Conservation (phyloP, 2,888 invertebrate genomes). For the Timema podura region DNA sequence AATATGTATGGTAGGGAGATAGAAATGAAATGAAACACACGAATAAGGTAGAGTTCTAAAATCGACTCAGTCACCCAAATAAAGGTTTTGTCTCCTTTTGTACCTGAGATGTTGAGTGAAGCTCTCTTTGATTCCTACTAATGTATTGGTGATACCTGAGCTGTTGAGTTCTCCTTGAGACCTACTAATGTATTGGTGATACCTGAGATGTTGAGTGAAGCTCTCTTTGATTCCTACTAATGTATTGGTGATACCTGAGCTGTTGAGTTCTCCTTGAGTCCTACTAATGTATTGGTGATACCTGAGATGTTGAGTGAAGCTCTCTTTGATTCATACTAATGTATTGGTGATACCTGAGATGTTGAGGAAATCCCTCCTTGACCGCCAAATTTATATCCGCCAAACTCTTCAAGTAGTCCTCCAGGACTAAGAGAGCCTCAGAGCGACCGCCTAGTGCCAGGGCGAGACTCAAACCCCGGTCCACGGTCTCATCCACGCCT, state of each 20-base stretch:
- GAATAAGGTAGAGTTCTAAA: too few species aligned
- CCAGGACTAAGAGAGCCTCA: conserved; percentile 55
- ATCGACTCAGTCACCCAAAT: too few species aligned
- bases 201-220: background rate
- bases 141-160: background rate
- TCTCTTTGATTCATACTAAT: background rate
- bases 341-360: conserved; percentile 20
- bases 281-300: background rate
- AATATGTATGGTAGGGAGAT: too few species aligned
- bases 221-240: too few species aligned
- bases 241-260: background rate
- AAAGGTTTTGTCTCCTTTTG: too few species aligned
- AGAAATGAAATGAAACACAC: too few species aligned
- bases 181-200: background rate
- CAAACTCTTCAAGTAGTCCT: conserved; percentile 57
- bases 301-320: background rate
- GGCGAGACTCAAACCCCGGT: conserved; percentile 60
- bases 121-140: background rate
- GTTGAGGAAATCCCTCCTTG: conserved; percentile 35
- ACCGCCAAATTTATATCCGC: conserved; percentile 62
- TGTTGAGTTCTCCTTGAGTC: background rate
- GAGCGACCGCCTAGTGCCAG: conserved; percentile 65
- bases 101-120: background rate
- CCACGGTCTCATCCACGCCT: conserved; percentile 43
- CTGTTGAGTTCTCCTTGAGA: background rate